A percentile compares a stretch with the other conserved stretches of the same genome.
Evolutionary conservation across 2,797 vertebrate species (phyloP).

Genomic region (Bryconaethiops microstoma): DNA sequence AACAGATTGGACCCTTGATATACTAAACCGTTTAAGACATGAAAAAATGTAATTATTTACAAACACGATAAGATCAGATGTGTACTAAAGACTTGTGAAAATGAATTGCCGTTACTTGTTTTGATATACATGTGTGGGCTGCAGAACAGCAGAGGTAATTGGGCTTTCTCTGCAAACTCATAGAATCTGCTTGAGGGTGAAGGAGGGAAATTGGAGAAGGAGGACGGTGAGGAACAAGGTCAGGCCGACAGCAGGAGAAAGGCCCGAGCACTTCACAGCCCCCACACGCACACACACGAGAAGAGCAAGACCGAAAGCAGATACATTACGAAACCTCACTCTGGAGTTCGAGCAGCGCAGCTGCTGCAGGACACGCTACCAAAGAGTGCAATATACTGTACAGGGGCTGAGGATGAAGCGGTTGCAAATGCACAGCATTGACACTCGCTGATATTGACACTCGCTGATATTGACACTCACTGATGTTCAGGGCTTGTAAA

Average conservation of each 20-base stretch:
- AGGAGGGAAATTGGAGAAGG: neutral
- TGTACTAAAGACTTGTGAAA: neutral
- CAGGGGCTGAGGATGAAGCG: neutral
- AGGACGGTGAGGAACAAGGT: neutral
- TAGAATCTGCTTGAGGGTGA: slow-evolving; percentile 8
- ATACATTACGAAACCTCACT: slow-evolving; percentile 1
- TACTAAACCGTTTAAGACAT: neutral
- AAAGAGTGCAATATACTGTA: neutral
- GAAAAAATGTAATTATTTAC: neutral
- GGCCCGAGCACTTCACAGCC: neutral
- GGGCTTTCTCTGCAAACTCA: neutral
- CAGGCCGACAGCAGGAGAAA: neutral
- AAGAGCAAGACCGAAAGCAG: neutral
- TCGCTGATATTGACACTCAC: too few relatives aligned
- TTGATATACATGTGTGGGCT: neutral
- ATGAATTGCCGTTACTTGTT: neutral
- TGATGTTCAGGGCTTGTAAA: neutral
- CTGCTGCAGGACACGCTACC: neutral
- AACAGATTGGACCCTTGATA: neutral
- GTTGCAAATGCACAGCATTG: neutral
- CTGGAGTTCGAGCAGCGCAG: neutral
- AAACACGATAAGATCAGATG: too few relatives aligned
- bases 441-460: too few relatives aligned
- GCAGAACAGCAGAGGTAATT: neutral
- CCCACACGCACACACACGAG: neutral